phyloP scores from a whole-genome alignment of 2,113 vertebrate species.

The Thamnophis sirtalis region DNA sequence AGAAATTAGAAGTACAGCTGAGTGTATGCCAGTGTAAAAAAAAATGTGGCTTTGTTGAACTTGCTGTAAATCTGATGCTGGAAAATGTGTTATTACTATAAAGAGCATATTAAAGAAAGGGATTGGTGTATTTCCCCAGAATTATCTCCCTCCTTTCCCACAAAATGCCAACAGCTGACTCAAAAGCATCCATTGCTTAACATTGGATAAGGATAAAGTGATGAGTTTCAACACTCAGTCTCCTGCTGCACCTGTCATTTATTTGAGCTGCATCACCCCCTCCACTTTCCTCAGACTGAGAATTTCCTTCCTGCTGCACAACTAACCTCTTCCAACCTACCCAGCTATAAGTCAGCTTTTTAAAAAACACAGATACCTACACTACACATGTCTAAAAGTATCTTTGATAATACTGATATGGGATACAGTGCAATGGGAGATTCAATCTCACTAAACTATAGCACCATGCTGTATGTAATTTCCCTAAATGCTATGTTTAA shows the following conservation, averaged over 20 bases:
- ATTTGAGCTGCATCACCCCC: not conserved
- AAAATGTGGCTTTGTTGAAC: not conserved
- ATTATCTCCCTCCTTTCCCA: not conserved
- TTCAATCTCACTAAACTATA: not conserved
- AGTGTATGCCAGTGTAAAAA: too few relatives aligned
- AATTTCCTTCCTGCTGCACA: not conserved
- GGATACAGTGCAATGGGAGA: not conserved
- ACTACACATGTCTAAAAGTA: not conserved
- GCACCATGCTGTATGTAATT: not conserved
- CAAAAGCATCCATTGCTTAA: not conserved
- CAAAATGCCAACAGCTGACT: not conserved
- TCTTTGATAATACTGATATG: not conserved
- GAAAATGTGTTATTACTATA: not conserved
- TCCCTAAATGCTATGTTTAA: not conserved
- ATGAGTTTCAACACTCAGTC: not conserved
- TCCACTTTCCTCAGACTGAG: not conserved
- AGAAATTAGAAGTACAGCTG: not conserved
- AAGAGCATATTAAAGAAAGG: not conserved
- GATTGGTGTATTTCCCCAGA: not conserved
- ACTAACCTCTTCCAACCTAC: not conserved
- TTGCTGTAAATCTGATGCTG: not conserved
- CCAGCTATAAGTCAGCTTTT: not conserved
- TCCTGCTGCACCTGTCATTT: not conserved
- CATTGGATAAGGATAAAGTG: not conserved
- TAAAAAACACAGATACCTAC: not conserved